Percentiles rank a stretch among this genome's conserved stretches.
Evolutionary conservation across 2,797 vertebrate genomes (phyloP).

Genomic region (Hippocampus kuda): DNA sequence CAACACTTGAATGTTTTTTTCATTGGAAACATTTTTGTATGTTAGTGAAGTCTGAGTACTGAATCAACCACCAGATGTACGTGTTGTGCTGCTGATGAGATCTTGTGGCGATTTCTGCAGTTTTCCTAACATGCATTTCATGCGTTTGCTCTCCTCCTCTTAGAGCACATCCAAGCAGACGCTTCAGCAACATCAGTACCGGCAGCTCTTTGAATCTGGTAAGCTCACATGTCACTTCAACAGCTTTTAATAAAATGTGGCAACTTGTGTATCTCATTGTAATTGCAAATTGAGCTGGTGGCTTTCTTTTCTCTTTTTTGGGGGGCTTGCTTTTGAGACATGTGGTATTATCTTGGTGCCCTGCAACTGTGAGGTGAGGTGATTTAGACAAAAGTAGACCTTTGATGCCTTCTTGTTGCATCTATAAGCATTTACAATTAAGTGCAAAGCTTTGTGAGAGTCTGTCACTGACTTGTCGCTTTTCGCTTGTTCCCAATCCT

Average conservation of each 20-base stretch:
- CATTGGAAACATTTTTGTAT: too few species aligned
- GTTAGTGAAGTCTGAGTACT: too few species aligned
- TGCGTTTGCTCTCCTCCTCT: not conserved
- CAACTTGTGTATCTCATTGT: not conserved
- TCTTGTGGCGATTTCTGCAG: not conserved
- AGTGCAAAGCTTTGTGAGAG: not conserved
- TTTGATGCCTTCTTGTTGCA: not conserved
- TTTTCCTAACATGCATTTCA: not conserved
- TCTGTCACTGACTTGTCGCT: not conserved
- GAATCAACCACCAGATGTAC: not conserved
- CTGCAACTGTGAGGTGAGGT: not conserved
- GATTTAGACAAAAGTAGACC: not conserved
- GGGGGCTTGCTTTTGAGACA: not conserved
- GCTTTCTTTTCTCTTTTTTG: too few species aligned
- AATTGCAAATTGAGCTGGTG: not conserved
- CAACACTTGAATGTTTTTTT: too few species aligned
- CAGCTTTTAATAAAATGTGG: not conserved
- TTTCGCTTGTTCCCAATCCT: not conserved
- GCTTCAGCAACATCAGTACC: not conserved
- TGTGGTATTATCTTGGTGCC: not conserved
- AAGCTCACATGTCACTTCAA: not conserved
- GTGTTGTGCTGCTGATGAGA: not conserved
- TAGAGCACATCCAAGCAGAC: not conserved
- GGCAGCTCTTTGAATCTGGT: not conserved
- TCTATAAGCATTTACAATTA: not conserved